Evolutionary conservation across 1,140 invertebrate genomes (phyloP), one percentile per base, ranked within the genome.

Genomic region (Drosophila parabipectinata): DNA sequence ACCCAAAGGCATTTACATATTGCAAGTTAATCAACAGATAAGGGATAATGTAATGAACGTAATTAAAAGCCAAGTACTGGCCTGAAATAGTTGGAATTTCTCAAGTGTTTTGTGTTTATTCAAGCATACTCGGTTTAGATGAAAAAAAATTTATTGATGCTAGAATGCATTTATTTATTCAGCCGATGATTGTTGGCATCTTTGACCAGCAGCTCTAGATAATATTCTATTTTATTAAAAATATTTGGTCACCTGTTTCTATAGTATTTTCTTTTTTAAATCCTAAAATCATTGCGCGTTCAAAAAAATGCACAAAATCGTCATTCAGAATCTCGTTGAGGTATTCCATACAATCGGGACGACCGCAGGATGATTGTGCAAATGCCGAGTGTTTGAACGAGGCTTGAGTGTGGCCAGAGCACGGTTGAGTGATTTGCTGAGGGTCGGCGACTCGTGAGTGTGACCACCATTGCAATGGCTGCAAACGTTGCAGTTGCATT

Each of bases 401-500:
- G 67, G 52, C 67, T 71, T 44, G 69, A 73, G 69, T 73, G 69
- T 63, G 58, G 71, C 64, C 64, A 69, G 63, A 26, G 47, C 71
- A 73, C 52, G 71, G 69, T 30, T 61, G 71, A 73, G 71, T 52
- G 71, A 37, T 14, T 60, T 24, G 45, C 34, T 41, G 58, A 60
- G 58, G 28, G 51, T n/a, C 50, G 50, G 50, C 24, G 8, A 67
- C 62, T 55, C 66, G 18, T 62, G 71, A 72, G 71, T 73, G 68
- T 62, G 71, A 72, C 68, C 71, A 45, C 60, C 59, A 18, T 28
- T 52, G 59, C 34, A 21, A 52, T 52, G 39, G 63, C 48, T 39
- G 56, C 66, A 50, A 72, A 18, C 54, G 50, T 68, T 67, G 53
- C 60, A 48, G 30, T 30, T 68, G 64, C 56, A 37, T 12, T 37